Evolutionary conservation across 2,888 invertebrate genomes (phyloP).

Genomic region (Suillia variegata): DNA sequence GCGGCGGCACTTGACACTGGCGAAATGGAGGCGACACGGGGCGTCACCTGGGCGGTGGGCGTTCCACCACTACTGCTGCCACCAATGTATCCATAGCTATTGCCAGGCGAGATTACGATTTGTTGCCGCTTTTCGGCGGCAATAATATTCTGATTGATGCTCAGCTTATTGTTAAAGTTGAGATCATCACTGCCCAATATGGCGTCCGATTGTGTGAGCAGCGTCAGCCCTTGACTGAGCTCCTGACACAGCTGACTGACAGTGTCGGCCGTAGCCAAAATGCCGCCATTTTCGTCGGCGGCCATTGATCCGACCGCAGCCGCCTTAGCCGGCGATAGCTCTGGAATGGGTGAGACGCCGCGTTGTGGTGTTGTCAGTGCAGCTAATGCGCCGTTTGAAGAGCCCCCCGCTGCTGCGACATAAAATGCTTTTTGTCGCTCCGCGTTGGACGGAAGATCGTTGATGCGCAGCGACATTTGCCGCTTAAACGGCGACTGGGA

Average conservation of each 20-base stretch:
- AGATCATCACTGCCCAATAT: constrained; percentile 60
- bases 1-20: constrained; percentile 61
- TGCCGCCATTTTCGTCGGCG: constrained; percentile 29
- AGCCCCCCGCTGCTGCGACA: constrained; percentile 51
- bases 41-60: constrained; percentile 64
- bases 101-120: constrained; percentile 37
- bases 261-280: constrained; percentile 63
- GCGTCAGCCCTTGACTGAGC: constrained; percentile 71
- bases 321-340: constrained; percentile 68
- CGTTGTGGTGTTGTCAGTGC: constrained; percentile 52
- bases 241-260: constrained; percentile 78
- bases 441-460: constrained; percentile 93
- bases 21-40: constrained; percentile 65
- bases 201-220: constrained; percentile 67
- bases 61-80: constrained; percentile 24
- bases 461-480: constrained; percentile 92
- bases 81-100: constrained; percentile 31
- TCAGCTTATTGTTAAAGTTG: constrained; percentile 66
- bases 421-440: constrained; percentile 71
- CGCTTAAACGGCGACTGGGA: constrained; percentile 93
- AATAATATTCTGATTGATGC: constrained; percentile 65
- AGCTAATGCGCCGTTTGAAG: constrained; percentile 29
- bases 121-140: constrained; percentile 46
- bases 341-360: constrained; percentile 78
- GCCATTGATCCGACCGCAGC: constrained; percentile 47